These are phyloP conservation scores for Fregata magnificens DNA, from an alignment of 2,113 vertebrate species.

Conservation along the genomic window DNA sequence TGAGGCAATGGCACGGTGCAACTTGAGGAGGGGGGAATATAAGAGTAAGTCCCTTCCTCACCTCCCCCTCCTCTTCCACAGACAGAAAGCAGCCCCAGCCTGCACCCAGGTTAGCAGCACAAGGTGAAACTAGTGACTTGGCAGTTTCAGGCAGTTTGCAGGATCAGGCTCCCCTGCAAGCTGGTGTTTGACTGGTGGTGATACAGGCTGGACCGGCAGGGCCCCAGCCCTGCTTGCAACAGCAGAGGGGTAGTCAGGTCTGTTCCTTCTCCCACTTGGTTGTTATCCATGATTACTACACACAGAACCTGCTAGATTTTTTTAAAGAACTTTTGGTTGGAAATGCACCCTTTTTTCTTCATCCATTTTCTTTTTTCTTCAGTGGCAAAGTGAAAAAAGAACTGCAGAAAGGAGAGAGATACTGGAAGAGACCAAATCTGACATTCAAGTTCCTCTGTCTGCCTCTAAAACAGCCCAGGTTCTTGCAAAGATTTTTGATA, in stretches of 20 bases:
- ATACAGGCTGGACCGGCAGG: neutral
- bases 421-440: neutral
- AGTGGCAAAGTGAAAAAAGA: neutral
- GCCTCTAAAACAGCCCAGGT: neutral
- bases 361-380: neutral
- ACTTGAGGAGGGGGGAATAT: neutral
- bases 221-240: neutral
- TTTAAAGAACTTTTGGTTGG: neutral
- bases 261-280: neutral
- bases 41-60: fast-evolving
- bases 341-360: neutral
- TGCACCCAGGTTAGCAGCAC: neutral
- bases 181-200: neutral
- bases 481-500: neutral
- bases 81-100: neutral
- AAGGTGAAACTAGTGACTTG: neutral
- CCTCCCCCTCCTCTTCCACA: neutral
- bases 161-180: neutral
- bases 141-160: neutral
- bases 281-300: neutral
- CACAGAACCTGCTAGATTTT: neutral
- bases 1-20: fast-evolving
- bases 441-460: neutral
- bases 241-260: neutral
- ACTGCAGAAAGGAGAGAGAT: neutral